Evolutionary conservation across 2,797 vertebrate species (phyloP), one percentile per base, ranked within the genome.

Genomic region (Leontocebus nigricollis): DNA sequence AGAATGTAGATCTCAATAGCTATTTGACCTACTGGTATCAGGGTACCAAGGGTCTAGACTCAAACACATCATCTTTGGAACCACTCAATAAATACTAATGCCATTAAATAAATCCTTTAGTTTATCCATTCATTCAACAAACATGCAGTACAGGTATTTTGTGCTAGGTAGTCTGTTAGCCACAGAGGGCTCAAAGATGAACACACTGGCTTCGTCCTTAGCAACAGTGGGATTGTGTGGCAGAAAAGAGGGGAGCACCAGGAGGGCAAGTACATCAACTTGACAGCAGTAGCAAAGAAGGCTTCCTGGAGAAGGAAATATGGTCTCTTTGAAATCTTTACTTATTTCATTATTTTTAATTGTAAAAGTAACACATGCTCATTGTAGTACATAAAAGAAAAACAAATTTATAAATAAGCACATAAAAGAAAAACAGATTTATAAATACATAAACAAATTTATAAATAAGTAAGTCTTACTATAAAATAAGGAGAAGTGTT

Each of bases 61-160:
- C 73, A 61, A 77, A 77, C 50, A 88, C 30, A 90, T 92, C 96
- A 79, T 89, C 64, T 93, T 79, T 79, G 85, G 86, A 96, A 44
- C 39, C 72, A 61, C 88, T 93, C 82, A 94, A 44, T 94, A 96
- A 80, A 80, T 87, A 94, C 64, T 86, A 73, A 91, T 57, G 76
- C 39, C 7, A 77, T 96, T 82, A 93, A 84, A 76, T 91, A 73
- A 90, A 94, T 87, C 52, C 48, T 85, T 73, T 61, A 70, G 67
- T 59, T 97, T n/a, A 67, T 67, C 64, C 75, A 92, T 81, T 96
- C 88, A 96, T 84, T 90, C 67, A 61, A 27, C 76, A 96, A 94
- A 90, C 70, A 79, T 15, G 76, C 0, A 48, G 39, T 94, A 83
- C 84, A 82, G 92, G 39, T 95, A 81, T 72, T 85, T 84, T 59